These are phyloP conservation scores for Alligator mississippiensis DNA, from an alignment of 2,113 vertebrate genomes.

Conservation along the genomic window DNA sequence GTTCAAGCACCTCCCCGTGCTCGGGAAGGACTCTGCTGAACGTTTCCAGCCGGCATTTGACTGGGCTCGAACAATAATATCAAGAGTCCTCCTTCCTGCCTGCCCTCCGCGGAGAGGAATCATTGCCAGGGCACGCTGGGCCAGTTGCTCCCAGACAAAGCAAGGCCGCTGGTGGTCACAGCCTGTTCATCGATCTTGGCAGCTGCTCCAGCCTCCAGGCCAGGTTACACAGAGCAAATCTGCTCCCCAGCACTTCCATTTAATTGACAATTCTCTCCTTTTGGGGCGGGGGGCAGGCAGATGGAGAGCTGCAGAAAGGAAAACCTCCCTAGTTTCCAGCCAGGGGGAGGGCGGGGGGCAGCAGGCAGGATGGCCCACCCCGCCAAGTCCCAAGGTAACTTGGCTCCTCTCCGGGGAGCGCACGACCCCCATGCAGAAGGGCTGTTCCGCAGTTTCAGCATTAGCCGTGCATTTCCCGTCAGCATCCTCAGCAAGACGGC, in stretches of 20 bases:
- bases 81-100: background rate
- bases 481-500: too few species aligned
- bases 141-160: accelerated
- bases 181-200: background rate
- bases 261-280: conserved; percentile 15
- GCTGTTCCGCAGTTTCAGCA: too few species aligned
- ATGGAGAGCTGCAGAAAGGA: conserved; percentile 70
- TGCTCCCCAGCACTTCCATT: background rate
- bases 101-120: accelerated
- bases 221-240: background rate
- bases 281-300: background rate
- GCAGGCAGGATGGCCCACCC: too few species aligned
- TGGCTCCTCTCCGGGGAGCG: too few species aligned
- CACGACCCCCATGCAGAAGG: too few species aligned
- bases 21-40: background rate
- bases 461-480: too few species aligned
- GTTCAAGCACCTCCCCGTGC: background rate
- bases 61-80: accelerated
- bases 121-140: accelerated
- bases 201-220: background rate
- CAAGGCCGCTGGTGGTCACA: accelerated
- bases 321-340: conserved; percentile 27
- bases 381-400: too few species aligned
- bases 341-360: background rate
- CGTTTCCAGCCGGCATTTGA: background rate